Evolutionary conservation across 2,888 invertebrate species (phyloP), one percentile per base, ranked within the genome.

Genomic region (Drosophila helvetica): DNA sequence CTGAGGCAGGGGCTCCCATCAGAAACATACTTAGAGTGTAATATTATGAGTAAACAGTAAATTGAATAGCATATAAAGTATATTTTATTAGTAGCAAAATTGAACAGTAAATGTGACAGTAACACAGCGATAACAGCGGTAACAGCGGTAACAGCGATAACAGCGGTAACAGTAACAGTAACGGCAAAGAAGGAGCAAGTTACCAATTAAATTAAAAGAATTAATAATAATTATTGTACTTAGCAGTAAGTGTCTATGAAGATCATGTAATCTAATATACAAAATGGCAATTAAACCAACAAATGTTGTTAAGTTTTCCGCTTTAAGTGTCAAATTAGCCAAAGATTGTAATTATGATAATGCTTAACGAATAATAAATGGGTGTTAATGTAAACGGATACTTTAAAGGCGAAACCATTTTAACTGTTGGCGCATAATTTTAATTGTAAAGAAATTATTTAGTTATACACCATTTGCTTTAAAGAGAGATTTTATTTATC

Each of bases 271-370:
- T 17, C 64, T 75, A 76, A 57, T 60, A 62, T 58, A 46, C 64
- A 51, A 60, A 74, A 72, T 63, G 66, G 75, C 78, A 87, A 84
- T 77, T 75, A 73, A 63, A 74, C 73, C 74, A 64, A 75, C 64
- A 69, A 80, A 67, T 75, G 82, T 89, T 89, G 90, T 89, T 89
- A 89, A 89, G 89, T 89, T 86, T 88, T 88, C 89, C 87, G 86
- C 86, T 86, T 88, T 89, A 80, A 84, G 85, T 86, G 86, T 86
- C 86, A 86, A 86, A 89, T 85, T 86, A 86, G 89, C 89, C 85
- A 86, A 86, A 74, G 73, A 84, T 80, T 84, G 80, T 86, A 76
- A 80, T 88, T 82, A 80, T 25, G 60, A 86, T 75, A 61, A 88
- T 74, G 78, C 78, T 88, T 79, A 72, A 74, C 65, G 62, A 78